phyloP scores from a whole-genome alignment of 1,140 invertebrate species.

The Tribolium madens region DNA sequence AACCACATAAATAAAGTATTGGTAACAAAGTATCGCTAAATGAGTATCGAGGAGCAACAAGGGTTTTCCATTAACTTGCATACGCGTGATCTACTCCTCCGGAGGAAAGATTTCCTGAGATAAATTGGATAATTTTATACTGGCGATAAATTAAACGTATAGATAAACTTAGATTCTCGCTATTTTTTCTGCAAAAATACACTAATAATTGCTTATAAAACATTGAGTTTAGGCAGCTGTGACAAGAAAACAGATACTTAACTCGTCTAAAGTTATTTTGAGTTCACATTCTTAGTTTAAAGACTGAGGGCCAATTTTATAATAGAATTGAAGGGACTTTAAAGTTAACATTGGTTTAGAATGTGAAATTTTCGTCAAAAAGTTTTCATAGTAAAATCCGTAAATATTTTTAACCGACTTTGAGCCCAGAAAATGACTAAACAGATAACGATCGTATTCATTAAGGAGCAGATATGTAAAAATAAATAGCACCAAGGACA shows the following conservation, averaged over 20 bases:
- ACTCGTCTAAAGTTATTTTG: not conserved
- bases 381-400: too few species aligned
- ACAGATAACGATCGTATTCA: not conserved
- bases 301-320: too few species aligned
- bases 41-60: conserved; percentile 29
- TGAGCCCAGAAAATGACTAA: not conserved
- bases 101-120: not conserved
- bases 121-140: not conserved
- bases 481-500: not conserved
- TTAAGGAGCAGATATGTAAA: not conserved
- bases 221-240: not conserved
- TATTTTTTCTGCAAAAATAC: not conserved
- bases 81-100: conserved; percentile 6
- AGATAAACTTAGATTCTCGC: too few species aligned
- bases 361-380: too few species aligned
- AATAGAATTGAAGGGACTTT: too few species aligned
- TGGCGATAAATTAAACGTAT: not conserved
- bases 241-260: not conserved
- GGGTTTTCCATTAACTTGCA: conserved; percentile 32
- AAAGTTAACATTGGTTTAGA: too few species aligned
- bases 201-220: not conserved
- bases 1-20: conserved; percentile 30
- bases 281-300: not conserved
- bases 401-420: not conserved
- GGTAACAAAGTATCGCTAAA: conserved; percentile 33